Percentiles rank a stretch among this genome's conserved stretches.
phyloP scores from a whole-genome alignment of 2,888 invertebrate species.

The Heterodera filipjevi region DNA sequence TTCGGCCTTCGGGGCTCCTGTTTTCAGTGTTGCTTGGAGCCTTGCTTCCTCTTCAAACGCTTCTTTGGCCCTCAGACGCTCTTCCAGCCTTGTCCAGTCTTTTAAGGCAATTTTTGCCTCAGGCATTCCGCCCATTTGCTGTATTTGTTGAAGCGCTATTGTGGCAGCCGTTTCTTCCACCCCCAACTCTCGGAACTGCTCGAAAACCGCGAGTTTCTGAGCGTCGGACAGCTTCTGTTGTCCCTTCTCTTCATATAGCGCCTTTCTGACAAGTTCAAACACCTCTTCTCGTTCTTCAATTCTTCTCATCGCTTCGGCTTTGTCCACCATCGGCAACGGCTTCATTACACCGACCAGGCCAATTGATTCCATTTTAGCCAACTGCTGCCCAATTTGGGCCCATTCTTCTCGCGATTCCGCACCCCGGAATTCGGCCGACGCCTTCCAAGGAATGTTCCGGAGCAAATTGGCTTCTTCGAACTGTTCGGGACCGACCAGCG shows the following conservation, averaged over 20 bases:
- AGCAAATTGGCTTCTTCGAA: not conserved
- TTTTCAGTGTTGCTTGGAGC: not conserved
- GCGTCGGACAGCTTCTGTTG: not conserved
- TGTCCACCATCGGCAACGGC: not conserved
- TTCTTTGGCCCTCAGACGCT: not conserved
- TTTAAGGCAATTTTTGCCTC: not conserved
- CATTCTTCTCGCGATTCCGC: not conserved
- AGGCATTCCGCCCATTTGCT: not conserved
- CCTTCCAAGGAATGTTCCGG: not conserved
- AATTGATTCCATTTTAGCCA: not conserved
- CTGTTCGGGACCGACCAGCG: not conserved
- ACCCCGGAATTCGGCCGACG: not conserved
- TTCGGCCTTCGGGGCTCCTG: not conserved
- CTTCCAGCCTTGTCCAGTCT: constrained; percentile 8
- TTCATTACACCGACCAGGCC: not conserved
- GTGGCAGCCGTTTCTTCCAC: not conserved
- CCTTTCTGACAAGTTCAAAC: not conserved
- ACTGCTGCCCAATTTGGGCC: not conserved
- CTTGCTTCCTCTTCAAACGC: not conserved
- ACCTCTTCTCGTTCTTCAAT: not conserved
- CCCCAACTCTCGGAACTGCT: not conserved
- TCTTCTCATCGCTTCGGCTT: not conserved
- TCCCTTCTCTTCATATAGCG: not conserved
- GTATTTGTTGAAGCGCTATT: not conserved
- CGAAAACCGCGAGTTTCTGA: not conserved